A percentile compares a stretch with the other conserved stretches of the same genome.
phyloP scores from a whole-genome alignment of 2,113 vertebrate genomes.

The Cyprinus carpio region DNA sequence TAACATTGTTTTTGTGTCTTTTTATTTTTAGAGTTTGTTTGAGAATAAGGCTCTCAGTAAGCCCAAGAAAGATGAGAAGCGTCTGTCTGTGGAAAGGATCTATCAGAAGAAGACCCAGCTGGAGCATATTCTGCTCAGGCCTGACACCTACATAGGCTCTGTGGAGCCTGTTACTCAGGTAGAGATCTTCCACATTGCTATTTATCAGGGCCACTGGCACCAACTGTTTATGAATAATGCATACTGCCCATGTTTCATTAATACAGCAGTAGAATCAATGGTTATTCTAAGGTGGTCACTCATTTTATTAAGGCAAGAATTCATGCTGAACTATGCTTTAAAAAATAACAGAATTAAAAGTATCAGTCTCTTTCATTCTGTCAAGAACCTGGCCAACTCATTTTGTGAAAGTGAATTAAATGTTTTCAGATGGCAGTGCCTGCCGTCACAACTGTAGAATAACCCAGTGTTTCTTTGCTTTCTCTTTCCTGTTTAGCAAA shows the following conservation, averaged over 20 bases:
- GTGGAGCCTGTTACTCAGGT: constrained; percentile 94
- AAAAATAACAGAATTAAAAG: not conserved
- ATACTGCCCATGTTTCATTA: not conserved
- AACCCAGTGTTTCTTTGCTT: not conserved
- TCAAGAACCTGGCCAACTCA: too few relatives aligned
- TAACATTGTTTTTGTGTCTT: not conserved
- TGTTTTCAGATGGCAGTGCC: not conserved
- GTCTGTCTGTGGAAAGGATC: constrained; percentile 89
- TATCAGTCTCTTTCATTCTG: not conserved
- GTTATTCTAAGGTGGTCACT: not conserved
- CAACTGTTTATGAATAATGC: not conserved
- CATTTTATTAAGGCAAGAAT: not conserved
- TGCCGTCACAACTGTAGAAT: not conserved
- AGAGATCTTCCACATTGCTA: constrained; percentile 36
- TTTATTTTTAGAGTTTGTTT: constrained; percentile 67
- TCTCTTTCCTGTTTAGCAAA: constrained; percentile 78
- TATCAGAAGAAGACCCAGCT: constrained; percentile 98
- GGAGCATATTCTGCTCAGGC: constrained; percentile 97
- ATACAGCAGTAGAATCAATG: not conserved
- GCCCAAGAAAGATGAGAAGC: constrained; percentile 81
- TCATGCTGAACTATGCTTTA: not conserved
- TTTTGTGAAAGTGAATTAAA: not conserved
- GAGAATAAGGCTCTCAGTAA: constrained; percentile 80
- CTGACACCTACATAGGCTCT: constrained; percentile 96
- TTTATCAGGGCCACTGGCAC: not conserved